Conservation (phyloP, 2,888 invertebrate species). For the Andrena dorsata region DNA sequence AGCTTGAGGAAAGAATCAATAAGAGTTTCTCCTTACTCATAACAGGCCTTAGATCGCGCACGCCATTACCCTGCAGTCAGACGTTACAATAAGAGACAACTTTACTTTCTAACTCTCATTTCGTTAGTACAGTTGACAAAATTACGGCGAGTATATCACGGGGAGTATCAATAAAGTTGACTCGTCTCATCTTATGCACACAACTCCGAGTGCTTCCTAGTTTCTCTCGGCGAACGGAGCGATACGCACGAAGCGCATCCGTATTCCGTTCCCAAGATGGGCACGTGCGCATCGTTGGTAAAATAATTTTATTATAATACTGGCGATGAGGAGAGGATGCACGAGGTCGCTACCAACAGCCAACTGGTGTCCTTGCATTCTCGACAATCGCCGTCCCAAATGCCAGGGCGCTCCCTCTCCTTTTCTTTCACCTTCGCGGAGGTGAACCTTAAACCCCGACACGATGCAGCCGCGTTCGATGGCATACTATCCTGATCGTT, state of each 20-base stretch:
- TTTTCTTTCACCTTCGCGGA: slow-evolving; percentile 58
- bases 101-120: slow-evolving; percentile 25
- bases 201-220: slow-evolving; percentile 62
- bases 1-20: background rate
- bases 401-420: slow-evolving; percentile 76
- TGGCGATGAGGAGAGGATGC: slow-evolving; percentile 28
- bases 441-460: slow-evolving; percentile 53
- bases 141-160: slow-evolving; percentile 58
- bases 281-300: slow-evolving; percentile 18
- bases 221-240: slow-evolving; percentile 59
- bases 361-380: slow-evolving; percentile 76
- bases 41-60: background rate
- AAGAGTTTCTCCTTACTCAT: slow-evolving; percentile 14
- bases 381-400: slow-evolving; percentile 72
- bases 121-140: slow-evolving; percentile 48
- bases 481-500: slow-evolving; percentile 30
- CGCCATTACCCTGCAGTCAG: background rate
- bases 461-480: slow-evolving; percentile 1
- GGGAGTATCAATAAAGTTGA: slow-evolving; percentile 30
- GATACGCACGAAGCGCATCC: background rate
- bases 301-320: slow-evolving; percentile 52
- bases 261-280: slow-evolving; percentile 6
- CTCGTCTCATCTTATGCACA: slow-evolving; percentile 27
- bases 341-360: slow-evolving; percentile 40
- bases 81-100: background rate